Evolutionary conservation across 2,797 vertebrate species (phyloP).

Genomic region (Eurystomus glaucurus): DNA sequence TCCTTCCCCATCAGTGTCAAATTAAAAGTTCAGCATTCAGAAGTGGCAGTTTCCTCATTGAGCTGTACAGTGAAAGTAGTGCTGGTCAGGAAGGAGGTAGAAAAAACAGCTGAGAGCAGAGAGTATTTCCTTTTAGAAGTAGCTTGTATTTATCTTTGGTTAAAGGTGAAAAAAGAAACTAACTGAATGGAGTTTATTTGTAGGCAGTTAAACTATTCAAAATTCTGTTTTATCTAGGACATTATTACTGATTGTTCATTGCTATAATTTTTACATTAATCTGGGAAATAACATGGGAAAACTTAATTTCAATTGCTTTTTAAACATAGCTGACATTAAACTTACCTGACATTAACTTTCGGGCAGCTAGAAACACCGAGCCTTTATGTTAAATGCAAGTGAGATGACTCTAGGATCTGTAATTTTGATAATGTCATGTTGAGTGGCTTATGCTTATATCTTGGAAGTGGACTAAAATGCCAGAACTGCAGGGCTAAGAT

Average conservation of each 20-base stretch:
- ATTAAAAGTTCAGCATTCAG: background rate
- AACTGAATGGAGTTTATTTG: background rate
- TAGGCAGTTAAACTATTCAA: background rate
- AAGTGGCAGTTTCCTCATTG: background rate
- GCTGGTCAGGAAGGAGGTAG: background rate
- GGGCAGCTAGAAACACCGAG: background rate
- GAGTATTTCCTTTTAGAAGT: background rate
- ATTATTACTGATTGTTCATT: background rate
- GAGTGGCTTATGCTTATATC: background rate
- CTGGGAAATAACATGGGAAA: background rate
- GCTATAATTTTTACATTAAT: background rate
- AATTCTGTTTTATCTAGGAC: background rate
- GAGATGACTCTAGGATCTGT: background rate
- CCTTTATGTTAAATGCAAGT: background rate
- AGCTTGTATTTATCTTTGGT: background rate
- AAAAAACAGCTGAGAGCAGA: background rate
- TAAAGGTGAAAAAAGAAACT: background rate
- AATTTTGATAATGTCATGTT: background rate
- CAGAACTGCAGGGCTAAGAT: background rate
- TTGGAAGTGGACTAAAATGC: background rate
- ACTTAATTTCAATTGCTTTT: background rate
- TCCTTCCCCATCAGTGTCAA: background rate
- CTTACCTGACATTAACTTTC: background rate
- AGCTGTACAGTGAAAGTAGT: background rate
- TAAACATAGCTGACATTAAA: background rate